These are phyloP conservation scores for Tipula vernalis DNA, from an alignment of 2,888 invertebrate species.

Conservation along the genomic window DNA sequence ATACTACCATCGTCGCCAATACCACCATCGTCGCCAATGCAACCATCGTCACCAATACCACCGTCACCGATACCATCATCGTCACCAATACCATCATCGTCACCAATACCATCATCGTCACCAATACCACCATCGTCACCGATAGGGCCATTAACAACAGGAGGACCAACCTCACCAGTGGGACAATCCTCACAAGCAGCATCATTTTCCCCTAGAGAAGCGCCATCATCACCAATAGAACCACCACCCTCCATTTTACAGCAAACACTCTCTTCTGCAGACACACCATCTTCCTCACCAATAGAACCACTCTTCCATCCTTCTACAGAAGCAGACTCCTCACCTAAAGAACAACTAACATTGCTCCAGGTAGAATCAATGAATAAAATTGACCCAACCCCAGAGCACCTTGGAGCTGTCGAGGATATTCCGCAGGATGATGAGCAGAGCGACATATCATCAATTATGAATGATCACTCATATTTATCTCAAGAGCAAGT, in stretches of 20 bases:
- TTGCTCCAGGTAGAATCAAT: not conserved
- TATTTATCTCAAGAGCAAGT: conserved; percentile 8
- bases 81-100: not conserved
- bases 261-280: no score
- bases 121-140: not conserved
- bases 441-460: not conserved
- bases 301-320: not conserved
- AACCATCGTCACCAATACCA: not conserved
- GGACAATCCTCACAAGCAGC: no score
- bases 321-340: not conserved
- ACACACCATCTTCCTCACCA: not conserved
- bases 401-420: not conserved
- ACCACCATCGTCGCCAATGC: no score
- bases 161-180: no score
- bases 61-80: not conserved
- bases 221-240: not conserved
- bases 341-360: not conserved
- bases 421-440: not conserved
- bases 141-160: not conserved
- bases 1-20: not conserved
- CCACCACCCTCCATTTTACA: not conserved
- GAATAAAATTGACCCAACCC: not conserved
- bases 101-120: not conserved
- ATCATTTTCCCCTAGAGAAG: not conserved
- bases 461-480: not conserved